Base-by-base conservation (phyloP, 2,888 invertebrate genomes). In the Colostygia pectinataria region DNA sequence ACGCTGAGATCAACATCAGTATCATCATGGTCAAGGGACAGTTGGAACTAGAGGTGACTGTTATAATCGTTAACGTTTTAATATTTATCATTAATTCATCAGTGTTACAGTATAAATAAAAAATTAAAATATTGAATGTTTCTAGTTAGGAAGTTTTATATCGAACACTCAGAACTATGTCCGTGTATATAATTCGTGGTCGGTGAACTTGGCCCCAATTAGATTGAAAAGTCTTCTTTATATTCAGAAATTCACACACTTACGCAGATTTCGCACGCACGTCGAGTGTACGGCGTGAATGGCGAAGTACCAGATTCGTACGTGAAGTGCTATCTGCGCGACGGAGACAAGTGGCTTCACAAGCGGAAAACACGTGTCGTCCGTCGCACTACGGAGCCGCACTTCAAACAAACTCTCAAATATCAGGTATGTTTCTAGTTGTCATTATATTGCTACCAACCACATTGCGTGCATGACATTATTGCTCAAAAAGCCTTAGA, bases 21-120 rank as follows among this genome's bases (percentile, higher is more conserved):
- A 93, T 98, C 67, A 93, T 95, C 70, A 95, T 98, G 92, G 94
- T 96, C 73, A 98, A 98, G 87, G 97, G 97, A 66, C 96, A 96
- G 66, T 92, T 98, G 53, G 97, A 98, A 80, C 95, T 98, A 14
- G 97, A 98, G 91, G 93, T 92, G 29, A 74, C 6, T 34, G n/a
- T n/a, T n/a, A n/a, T n/a, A n/a, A n/a, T n/a, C n/a, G n/a, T n/a
- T n/a, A n/a, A n/a, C n/a, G n/a, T n/a, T n/a, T n/a, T n/a, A n/a
- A n/a, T n/a, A n/a, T n/a, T n/a, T n/a, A n/a, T n/a, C n/a, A n/a
- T n/a, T n/a, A n/a, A n/a, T n/a, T n/a, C n/a, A n/a, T n/a, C n/a
- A n/a, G n/a, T n/a, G n/a, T n/a, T n/a, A n/a, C n/a, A n/a, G n/a
- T n/a, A n/a, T n/a, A n/a, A n/a, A n/a, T n/a, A n/a, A n/a, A n/a